These are phyloP conservation scores for Geopemphigus sp. DNA, from an alignment of 1,140 invertebrate species.

Conservation along the genomic window DNA sequence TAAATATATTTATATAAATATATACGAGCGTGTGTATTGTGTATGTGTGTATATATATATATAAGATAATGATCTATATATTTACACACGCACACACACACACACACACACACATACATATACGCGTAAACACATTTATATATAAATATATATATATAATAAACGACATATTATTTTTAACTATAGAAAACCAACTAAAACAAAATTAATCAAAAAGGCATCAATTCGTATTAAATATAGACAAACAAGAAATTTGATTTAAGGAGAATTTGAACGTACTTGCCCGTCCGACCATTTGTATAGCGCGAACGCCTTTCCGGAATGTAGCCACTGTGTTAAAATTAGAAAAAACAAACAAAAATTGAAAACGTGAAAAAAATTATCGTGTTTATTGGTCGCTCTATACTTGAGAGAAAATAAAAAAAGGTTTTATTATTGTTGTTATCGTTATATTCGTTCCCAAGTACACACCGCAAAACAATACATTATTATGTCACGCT, in stretches of 20 bases:
- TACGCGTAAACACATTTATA: not conserved
- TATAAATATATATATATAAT: slow-evolving; percentile 12
- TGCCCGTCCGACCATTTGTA: slow-evolving; percentile 96
- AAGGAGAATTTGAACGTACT: slow-evolving; percentile 69
- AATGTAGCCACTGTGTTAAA: slow-evolving; percentile 87
- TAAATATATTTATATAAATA: not conserved
- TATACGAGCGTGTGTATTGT: not conserved
- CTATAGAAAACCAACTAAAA: slow-evolving; percentile 49
- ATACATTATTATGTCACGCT: not conserved
- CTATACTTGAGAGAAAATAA: not conserved
- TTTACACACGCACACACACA: no score
- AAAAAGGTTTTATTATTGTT: slow-evolving; percentile 15
- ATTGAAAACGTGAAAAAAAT: slow-evolving; percentile 49
- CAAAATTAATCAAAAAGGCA: slow-evolving; percentile 47
- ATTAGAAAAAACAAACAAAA: slow-evolving; percentile 52
- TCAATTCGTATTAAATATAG: slow-evolving; percentile 28
- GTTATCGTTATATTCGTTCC: not conserved
- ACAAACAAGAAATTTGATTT: slow-evolving; percentile 48
- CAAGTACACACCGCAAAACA: slow-evolving; percentile 8
- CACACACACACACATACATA: no score
- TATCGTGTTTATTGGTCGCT: slow-evolving; percentile 28
- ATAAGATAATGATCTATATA: no score
- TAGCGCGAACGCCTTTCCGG: slow-evolving; percentile 98
- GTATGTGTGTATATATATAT: not conserved
- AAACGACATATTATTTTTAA: slow-evolving; percentile 25